A percentile compares a stretch with the other conserved stretches of the same genome.
These are phyloP conservation scores for Delichon dasypus DNA, from an alignment of 2,797 vertebrate species.

Conservation along the genomic window DNA sequence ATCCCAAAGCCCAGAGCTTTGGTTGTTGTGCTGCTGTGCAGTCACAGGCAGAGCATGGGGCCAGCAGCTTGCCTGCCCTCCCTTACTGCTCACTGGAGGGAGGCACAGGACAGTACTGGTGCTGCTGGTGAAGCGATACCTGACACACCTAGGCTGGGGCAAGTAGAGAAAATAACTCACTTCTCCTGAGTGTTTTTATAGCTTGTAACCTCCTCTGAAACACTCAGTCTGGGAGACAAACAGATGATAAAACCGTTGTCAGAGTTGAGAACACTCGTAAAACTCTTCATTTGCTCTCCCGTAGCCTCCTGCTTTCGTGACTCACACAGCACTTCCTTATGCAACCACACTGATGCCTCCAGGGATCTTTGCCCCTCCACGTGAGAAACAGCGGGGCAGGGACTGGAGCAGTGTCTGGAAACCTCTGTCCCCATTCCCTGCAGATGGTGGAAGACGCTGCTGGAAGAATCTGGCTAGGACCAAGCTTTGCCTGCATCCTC, in stretches of 20 bases:
- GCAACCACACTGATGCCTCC: background rate
- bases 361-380: background rate
- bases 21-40: background rate
- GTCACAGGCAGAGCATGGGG: rapidly evolving
- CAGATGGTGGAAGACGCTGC: background rate
- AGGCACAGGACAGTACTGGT: background rate
- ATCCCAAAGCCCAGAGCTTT: background rate
- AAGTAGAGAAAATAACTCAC: background rate
- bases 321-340: background rate
- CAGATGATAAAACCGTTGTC: background rate
- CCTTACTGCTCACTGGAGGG: rapidly evolving
- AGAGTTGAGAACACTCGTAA: background rate
- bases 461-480: background rate
- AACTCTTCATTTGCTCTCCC: background rate
- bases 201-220: background rate
- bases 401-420: background rate
- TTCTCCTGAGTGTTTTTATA: background rate
- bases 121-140: rapidly evolving
- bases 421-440: background rate
- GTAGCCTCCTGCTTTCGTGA: background rate
- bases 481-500: background rate
- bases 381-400: rapidly evolving
- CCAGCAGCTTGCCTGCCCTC: background rate
- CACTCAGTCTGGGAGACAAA: background rate
- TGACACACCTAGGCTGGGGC: background rate